Conservation (phyloP, 2,113 vertebrate species). For the Engraulis encrasicolus region DNA sequence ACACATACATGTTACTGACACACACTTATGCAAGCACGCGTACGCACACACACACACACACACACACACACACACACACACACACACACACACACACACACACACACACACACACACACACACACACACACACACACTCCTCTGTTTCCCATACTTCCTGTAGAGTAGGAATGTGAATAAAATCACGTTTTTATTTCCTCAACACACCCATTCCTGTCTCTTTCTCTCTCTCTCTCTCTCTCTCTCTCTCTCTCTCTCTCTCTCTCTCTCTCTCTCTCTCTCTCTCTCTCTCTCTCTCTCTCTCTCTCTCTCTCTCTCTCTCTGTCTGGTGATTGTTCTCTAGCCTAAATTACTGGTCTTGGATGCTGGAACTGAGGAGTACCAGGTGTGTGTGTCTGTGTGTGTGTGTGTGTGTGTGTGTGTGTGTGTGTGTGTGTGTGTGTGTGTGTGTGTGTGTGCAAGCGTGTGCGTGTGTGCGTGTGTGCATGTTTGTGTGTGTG, state of each 20-base stretch:
- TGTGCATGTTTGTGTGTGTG: background rate
- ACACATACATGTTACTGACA: too few relatives aligned
- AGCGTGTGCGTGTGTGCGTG: background rate
- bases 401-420: background rate
- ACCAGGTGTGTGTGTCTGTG: slow-evolving; percentile 5
- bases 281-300: too few relatives aligned
- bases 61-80: too few relatives aligned
- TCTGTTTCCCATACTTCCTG: background rate
- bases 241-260: background rate
- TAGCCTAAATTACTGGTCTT: slow-evolving; percentile 10
- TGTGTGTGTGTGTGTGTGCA: background rate
- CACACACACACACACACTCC: background rate
- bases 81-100: too few relatives aligned
- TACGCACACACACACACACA: too few relatives aligned
- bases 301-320: too few relatives aligned
- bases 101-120: too few relatives aligned
- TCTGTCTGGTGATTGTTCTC: background rate
- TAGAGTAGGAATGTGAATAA: background rate
- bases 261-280: background rate
- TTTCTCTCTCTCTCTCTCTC: background rate
- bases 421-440: background rate
- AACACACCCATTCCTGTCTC: background rate
- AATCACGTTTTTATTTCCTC: background rate
- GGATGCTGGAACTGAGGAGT: background rate
- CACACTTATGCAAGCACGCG: too few relatives aligned